Evolutionary conservation across 2,113 vertebrate genomes (phyloP), one percentile per base, ranked within the genome.

Genomic region (Alaudala cheleensis): DNA sequence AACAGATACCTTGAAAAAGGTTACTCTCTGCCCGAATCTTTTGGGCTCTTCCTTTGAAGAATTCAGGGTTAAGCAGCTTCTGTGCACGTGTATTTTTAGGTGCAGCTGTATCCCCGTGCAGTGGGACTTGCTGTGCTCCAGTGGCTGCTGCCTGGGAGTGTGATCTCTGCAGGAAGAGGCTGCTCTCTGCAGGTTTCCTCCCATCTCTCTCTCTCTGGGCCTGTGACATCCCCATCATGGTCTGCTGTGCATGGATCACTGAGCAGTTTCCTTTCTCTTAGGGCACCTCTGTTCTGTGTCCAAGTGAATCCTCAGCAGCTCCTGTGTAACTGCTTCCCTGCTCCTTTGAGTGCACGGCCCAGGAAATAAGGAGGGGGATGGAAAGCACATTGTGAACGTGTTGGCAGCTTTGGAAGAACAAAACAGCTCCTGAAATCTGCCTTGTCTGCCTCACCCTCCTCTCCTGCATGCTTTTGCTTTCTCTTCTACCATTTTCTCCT

Each of bases 191-290:
- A 87, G 89, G 47, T 81, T 72, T 78, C 5, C 61, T 91, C 44
- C 49, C 49, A 78, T 65, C 29, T 40, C 45, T 34, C 26, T 39
- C 11, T 61, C 23, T 45, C 61, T 8, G 21, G 49, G 66, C 66
- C 73, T 29, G 37, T 21, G 53, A 12, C 20, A 9, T 26, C 33
- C 66, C 90, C 74, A 20, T 51, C 47, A 2, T 20, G 76, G 70
- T 69, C 54, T 54, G 70, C 10, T 85, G 93, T 79, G 16, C 78
- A 87, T 0, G 19, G 71, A 83, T 85, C 80, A 70, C 77, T 93
- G 60, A 82, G 86, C 92, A 91, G 49, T 65, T 82, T 87, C 34
- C 73, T 87, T 96, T 84, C 86, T 92, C 94, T 69, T 25, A 85
- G 93, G 93, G 86, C 90, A 81, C 93, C 84, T 94, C 83, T 88